Evolutionary conservation across 53 echinoderm and acorn worm genomes (phyloP).

Genomic region (Henricia sp.): DNA sequence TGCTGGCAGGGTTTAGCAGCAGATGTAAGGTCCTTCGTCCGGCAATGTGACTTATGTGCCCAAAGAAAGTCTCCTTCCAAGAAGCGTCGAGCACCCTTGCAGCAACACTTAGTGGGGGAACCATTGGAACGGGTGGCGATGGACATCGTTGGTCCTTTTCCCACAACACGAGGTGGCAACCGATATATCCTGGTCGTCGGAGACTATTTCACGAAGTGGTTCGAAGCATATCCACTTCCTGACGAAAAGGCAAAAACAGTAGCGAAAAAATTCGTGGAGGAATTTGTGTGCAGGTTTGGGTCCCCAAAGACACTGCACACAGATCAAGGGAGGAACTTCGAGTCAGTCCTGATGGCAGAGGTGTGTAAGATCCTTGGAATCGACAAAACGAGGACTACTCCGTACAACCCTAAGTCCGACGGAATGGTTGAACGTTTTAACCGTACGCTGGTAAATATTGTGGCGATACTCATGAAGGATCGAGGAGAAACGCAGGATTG

Average conservation of each 20-base stretch:
- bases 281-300: conserved; percentile 55
- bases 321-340: conserved; percentile 64
- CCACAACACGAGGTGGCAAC: conserved; percentile 30
- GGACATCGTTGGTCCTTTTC: conserved; percentile 61
- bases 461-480: conserved; percentile 32
- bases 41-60: conserved; percentile 46
- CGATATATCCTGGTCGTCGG: conserved; percentile 47
- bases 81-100: conserved; percentile 24
- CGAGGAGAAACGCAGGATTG: conserved; percentile 30
- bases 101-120: conserved; percentile 12
- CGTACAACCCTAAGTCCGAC: conserved; percentile 64
- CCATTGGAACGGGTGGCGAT: conserved; percentile 56
- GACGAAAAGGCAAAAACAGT: conserved; percentile 46
- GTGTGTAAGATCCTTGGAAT: conserved; percentile 47
- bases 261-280: conserved; percentile 16
- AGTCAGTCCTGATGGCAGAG: conserved; percentile 24
- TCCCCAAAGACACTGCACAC: conserved; percentile 32
- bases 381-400: conserved; percentile 62
- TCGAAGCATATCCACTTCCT: conserved; percentile 55
- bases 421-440: conserved; percentile 54
- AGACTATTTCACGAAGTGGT: conserved; percentile 59
- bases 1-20: conserved; percentile 47
- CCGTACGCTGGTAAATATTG: conserved; percentile 28
- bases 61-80: conserved; percentile 11
- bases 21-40: conserved; percentile 22